These are phyloP conservation scores for Physella acuta DNA, from an alignment of 1,140 invertebrate genomes.

Conservation along the genomic window DNA sequence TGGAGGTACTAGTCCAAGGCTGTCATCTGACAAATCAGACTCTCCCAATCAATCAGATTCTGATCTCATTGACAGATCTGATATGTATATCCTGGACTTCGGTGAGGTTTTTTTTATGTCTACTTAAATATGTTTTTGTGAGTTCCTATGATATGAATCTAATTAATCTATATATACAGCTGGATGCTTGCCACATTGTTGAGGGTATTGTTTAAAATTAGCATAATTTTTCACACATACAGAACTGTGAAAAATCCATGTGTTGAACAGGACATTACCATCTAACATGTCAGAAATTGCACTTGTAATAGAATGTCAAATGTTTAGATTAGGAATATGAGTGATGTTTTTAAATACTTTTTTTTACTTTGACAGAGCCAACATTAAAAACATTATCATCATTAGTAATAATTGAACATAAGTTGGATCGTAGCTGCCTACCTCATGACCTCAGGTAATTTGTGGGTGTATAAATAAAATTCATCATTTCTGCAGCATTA, in stretches of 20 bases:
- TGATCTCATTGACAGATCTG: slow-evolving; percentile 74
- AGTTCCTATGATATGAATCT: too few relatives aligned
- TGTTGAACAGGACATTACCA: too few relatives aligned
- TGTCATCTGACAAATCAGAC: not conserved
- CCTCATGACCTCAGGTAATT: slow-evolving; percentile 68
- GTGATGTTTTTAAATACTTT: slow-evolving; percentile 2
- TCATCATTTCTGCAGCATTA: too few relatives aligned
- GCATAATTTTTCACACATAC: too few relatives aligned
- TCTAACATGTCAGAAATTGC: too few relatives aligned
- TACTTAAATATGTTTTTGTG: too few relatives aligned
- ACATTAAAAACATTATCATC: slow-evolving; percentile 72
- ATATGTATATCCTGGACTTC: slow-evolving; percentile 76
- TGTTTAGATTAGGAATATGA: not conserved
- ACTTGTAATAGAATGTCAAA: not conserved
- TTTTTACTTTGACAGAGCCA: slow-evolving; percentile 63
- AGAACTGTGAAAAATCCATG: too few relatives aligned
- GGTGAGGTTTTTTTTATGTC: too few relatives aligned
- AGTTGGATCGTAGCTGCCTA: slow-evolving; percentile 67
- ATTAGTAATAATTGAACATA: slow-evolving; percentile 67
- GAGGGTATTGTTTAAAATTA: too few relatives aligned
- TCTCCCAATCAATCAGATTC: slow-evolving; percentile 30
- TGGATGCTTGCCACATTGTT: too few relatives aligned
- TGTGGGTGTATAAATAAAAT: too few relatives aligned
- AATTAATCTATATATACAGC: too few relatives aligned
- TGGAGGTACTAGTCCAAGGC: slow-evolving; percentile 73